Evolutionary conservation across 2,888 invertebrate species (phyloP).

Genomic region (Caenorhabditis imperialis): DNA sequence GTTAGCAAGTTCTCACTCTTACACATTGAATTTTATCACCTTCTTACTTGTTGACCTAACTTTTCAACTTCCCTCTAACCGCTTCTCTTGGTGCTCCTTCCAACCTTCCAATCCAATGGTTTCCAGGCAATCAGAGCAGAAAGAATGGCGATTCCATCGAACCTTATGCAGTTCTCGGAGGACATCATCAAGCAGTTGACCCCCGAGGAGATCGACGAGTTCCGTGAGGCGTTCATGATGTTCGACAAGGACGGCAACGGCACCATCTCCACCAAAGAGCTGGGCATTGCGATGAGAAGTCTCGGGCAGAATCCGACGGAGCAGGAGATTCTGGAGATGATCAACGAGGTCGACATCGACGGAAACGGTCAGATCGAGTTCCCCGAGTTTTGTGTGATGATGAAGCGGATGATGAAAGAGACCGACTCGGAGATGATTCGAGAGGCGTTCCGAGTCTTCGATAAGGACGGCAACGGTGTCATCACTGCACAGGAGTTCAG

Average conservation of each 20-base stretch:
- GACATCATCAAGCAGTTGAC: slow-evolving; percentile 77
- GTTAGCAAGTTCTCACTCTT: slow-evolving; percentile 37
- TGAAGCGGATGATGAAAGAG: slow-evolving; percentile 78
- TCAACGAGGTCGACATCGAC: slow-evolving; percentile 78
- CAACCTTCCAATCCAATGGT: neutral
- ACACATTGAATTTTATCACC: neutral
- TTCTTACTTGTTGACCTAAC: slow-evolving; percentile 12
- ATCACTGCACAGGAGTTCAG: slow-evolving; percentile 76
- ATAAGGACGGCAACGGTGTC: slow-evolving; percentile 77
- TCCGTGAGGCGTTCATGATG: slow-evolving; percentile 78
- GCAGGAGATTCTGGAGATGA: slow-evolving; percentile 78
- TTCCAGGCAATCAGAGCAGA: slow-evolving; percentile 53
- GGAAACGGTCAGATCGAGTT: slow-evolving; percentile 77
- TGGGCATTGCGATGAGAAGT: slow-evolving; percentile 78
- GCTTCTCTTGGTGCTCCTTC: slow-evolving; percentile 7
- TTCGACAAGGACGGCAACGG: slow-evolving; percentile 78
- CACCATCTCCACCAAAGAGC: slow-evolving; percentile 78
- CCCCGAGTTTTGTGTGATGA: slow-evolving; percentile 78
- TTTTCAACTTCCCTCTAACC: slow-evolving; percentile 6
- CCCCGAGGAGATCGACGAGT: slow-evolving; percentile 78
- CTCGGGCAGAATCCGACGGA: slow-evolving; percentile 78
- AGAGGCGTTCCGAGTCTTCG: slow-evolving; percentile 77
- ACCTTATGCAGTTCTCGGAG: slow-evolving; percentile 76
- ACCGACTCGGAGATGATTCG: slow-evolving; percentile 77
- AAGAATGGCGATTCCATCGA: slow-evolving; percentile 60